These are phyloP conservation scores for Parus major DNA, from an alignment of 2,113 vertebrate genomes.

Conservation along the genomic window DNA sequence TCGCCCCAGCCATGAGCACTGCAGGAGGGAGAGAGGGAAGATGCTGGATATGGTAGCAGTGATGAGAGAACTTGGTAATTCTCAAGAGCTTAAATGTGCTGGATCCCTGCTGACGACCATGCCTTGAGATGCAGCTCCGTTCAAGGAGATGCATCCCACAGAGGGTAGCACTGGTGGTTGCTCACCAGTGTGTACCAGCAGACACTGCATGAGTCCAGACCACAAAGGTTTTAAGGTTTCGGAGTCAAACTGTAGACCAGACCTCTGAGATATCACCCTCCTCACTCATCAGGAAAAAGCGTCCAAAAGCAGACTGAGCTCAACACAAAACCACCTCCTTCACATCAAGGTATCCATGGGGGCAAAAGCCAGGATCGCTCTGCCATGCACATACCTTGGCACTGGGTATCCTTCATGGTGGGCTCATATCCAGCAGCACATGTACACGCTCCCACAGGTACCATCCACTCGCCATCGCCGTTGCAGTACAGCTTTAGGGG, in stretches of 20 bases:
- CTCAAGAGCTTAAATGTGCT: not conserved
- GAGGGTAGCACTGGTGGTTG: not conserved
- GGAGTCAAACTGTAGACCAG: not conserved
- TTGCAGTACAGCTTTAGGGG: constrained; percentile 98
- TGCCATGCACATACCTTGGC: constrained; percentile 79
- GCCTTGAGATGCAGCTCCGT: not conserved
- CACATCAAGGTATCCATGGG: rapidly evolving
- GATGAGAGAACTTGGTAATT: not conserved
- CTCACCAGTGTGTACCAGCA: not conserved
- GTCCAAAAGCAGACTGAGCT: not conserved
- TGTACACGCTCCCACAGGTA: constrained; percentile 93
- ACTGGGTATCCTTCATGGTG: constrained; percentile 89
- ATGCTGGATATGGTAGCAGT: rapidly evolving
- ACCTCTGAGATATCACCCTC: not conserved
- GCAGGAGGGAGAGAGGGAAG: not conserved
- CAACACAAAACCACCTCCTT: not conserved
- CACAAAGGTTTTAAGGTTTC: not conserved
- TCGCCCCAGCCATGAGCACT: rapidly evolving
- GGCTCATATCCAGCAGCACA: constrained; percentile 91
- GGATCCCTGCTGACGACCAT: not conserved
- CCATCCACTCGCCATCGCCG: constrained; percentile 97
- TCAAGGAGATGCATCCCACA: not conserved
- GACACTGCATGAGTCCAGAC: rapidly evolving
- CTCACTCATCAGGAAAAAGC: not conserved
- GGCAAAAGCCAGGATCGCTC: not conserved